A percentile compares a stretch with the other conserved stretches of the same genome.
Evolutionary conservation across 2,888 invertebrate species (phyloP).

Genomic region (Philhelius pedissequus): DNA sequence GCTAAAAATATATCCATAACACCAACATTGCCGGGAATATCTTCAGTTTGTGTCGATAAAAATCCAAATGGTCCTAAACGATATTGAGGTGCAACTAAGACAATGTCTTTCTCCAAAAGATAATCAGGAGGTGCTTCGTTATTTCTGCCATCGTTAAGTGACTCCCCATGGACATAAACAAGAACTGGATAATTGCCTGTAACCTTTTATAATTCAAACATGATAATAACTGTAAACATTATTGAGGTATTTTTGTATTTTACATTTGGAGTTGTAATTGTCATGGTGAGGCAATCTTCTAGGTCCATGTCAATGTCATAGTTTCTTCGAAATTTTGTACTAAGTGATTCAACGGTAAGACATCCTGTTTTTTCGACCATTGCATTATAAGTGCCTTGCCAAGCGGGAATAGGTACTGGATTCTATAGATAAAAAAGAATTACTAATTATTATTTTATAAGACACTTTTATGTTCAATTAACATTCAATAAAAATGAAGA

Average conservation of each 20-base stretch:
- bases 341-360: conserved; percentile 75
- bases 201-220: conserved; percentile 38
- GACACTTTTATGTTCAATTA: too few relatives aligned
- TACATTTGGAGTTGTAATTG: conserved; percentile 75
- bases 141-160: conserved; percentile 77
- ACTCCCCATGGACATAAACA: conserved; percentile 79
- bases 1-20: conserved; percentile 80
- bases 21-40: conserved; percentile 81
- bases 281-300: conserved; percentile 77
- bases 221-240: too few relatives aligned
- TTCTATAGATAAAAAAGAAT: conserved; percentile 69
- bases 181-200: conserved; percentile 76
- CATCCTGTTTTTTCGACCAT: conserved; percentile 75
- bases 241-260: not conserved
- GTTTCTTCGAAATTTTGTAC: conserved; percentile 57
- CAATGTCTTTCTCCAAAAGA: conserved; percentile 79
- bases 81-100: conserved; percentile 80
- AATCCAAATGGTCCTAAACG: conserved; percentile 80
- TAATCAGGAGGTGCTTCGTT: conserved; percentile 77
- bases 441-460: too few relatives aligned
- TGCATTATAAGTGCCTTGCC: conserved; percentile 75
- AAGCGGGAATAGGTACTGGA: conserved; percentile 75
- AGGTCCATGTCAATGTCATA: conserved; percentile 73
- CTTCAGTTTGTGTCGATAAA: conserved; percentile 79
- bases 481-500: too few relatives aligned